Evolutionary conservation across 2,113 vertebrate genomes (phyloP).

Genomic region (Emydocephalus ijimae): DNA sequence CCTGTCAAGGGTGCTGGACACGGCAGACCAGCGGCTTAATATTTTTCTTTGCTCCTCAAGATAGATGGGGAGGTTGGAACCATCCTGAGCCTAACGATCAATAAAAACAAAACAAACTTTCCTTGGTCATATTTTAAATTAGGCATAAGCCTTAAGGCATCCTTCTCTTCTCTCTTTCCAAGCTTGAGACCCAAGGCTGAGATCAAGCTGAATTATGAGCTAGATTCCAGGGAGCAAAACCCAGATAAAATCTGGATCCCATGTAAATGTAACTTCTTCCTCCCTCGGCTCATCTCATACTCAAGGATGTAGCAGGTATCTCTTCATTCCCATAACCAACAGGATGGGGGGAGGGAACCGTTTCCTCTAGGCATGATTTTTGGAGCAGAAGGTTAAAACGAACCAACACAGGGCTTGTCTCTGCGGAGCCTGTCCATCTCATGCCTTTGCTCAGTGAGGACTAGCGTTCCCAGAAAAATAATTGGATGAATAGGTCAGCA

Average conservation of each 20-base stretch:
- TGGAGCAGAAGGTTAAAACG: background rate
- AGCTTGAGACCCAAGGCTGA: background rate
- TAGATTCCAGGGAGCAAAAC: rapidly evolving
- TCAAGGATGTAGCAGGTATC: background rate
- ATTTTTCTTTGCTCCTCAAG: background rate
- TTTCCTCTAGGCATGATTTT: background rate
- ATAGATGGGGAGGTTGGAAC: background rate
- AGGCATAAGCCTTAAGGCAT: background rate
- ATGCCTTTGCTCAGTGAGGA: background rate
- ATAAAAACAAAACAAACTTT: background rate
- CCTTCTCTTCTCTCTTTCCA: background rate
- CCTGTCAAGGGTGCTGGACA: background rate
- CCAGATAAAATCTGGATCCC: background rate
- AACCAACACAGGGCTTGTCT: background rate
- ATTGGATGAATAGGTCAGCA: rapidly evolving
- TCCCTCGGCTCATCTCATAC: no score
- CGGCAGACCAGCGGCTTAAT: background rate
- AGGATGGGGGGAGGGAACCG: background rate
- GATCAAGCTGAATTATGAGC: background rate
- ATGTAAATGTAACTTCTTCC: no score
- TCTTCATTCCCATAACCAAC: background rate
- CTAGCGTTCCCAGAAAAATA: background rate
- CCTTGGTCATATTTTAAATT: background rate
- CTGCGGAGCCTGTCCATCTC: background rate
- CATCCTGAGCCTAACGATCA: background rate